phyloP scores from a whole-genome alignment of 2,888 invertebrate genomes.

The Agrochola circellaris region DNA sequence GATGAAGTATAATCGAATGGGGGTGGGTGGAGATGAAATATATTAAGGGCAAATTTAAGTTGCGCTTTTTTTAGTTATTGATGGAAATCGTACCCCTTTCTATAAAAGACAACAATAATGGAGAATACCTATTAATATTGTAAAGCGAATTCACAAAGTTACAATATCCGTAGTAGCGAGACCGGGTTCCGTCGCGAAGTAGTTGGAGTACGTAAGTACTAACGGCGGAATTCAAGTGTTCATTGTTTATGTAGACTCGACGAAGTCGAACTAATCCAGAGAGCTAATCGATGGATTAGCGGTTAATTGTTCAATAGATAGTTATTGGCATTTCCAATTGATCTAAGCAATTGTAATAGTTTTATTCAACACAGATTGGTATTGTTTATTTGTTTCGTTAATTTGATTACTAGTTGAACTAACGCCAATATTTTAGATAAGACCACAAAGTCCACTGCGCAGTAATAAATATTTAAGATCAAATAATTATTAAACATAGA shows the following conservation, averaged over 20 bases:
- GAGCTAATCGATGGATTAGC: slow-evolving; percentile 17
- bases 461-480: slow-evolving; percentile 20
- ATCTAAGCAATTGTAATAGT: neutral
- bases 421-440: neutral
- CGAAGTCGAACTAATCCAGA: neutral
- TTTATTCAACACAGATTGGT: too few species aligned
- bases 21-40: neutral
- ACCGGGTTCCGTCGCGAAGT: neutral
- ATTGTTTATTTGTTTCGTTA: neutral
- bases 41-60: too few species aligned
- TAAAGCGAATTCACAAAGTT: slow-evolving; percentile 8
- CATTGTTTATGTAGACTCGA: slow-evolving; percentile 30
- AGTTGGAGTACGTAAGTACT: neutral
- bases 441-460: neutral
- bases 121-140: neutral
- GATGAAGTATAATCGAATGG: slow-evolving; percentile 20
- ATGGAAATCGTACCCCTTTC: too few species aligned
- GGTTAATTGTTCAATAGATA: neutral
- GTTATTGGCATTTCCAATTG: neutral
- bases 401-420: neutral
- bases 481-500: neutral
- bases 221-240: slow-evolving; percentile 8
- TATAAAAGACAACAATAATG: too few species aligned
- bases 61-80: too few species aligned
- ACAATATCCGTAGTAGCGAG: slow-evolving; percentile 6